A percentile compares a stretch with the other conserved stretches of the same genome.
Conservation (phyloP, 2,113 vertebrate genomes). For the Dendrocopos noguchii region DNA sequence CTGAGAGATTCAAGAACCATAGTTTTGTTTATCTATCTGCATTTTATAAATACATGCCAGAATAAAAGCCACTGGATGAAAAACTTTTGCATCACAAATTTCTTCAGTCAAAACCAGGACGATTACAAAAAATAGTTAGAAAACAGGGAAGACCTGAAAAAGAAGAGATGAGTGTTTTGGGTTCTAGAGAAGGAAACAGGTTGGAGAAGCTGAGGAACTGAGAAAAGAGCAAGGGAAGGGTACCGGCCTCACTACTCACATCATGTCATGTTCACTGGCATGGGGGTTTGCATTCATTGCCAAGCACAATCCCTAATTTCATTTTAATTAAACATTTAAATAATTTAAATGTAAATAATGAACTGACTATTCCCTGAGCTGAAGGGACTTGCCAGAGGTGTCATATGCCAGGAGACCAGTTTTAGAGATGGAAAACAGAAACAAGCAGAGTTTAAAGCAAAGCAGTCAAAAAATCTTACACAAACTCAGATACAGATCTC, state of each 20-base stretch:
- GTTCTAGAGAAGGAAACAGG: background rate
- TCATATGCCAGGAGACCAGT: background rate
- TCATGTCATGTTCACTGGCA: background rate
- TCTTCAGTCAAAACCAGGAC: background rate
- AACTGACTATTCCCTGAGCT: background rate
- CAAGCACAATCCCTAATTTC: background rate
- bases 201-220: background rate
- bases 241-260: background rate
- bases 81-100: background rate
- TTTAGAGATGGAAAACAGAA: background rate
- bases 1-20: background rate
- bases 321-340: background rate
- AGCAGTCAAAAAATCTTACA: background rate
- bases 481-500: background rate
- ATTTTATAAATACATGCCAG: background rate
- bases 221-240: background rate
- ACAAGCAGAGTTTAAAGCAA: background rate
- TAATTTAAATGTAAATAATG: background rate
- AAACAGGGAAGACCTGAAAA: background rate
- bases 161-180: background rate
- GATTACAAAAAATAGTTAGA: background rate
- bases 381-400: background rate
- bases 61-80: background rate
- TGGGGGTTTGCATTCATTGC: background rate
- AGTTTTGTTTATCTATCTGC: background rate